Evolutionary conservation across 2,113 vertebrate genomes (phyloP).

Genomic region (Heterocephalus glaber): DNA sequence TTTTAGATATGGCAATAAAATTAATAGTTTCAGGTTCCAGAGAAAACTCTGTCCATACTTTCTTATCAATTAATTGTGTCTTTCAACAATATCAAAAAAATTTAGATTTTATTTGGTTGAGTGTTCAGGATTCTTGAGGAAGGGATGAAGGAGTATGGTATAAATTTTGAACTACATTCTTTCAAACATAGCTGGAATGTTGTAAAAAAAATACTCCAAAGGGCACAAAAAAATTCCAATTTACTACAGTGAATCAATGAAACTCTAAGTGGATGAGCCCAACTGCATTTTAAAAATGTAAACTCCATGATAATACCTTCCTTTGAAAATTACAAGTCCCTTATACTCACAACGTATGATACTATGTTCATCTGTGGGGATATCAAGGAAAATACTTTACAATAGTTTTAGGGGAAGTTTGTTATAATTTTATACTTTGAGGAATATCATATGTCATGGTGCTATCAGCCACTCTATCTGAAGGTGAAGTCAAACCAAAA

Average conservation of each 20-base stretch:
- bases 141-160: not conserved
- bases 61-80: not conserved
- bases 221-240: slow-evolving; percentile 40
- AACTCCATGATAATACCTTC: slow-evolving; percentile 28
- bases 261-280: slow-evolving; percentile 50
- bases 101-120: not conserved
- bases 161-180: not conserved
- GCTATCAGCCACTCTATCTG: not conserved
- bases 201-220: slow-evolving; percentile 16
- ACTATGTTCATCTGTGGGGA: not conserved
- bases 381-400: not conserved
- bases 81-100: not conserved
- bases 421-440: not conserved
- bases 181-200: not conserved
- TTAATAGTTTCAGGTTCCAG: not conserved
- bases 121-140: not conserved
- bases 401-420: not conserved
- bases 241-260: slow-evolving; percentile 17
- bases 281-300: slow-evolving; percentile 29
- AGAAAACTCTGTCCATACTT: not conserved
- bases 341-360: not conserved
- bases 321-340: not conserved
- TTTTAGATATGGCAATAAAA: slow-evolving; percentile 44
- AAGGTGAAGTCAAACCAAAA: not conserved
- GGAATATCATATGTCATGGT: not conserved